Base-by-base conservation (phyloP, 2,113 vertebrate genomes). In the Limnothrissa miodon region DNA sequence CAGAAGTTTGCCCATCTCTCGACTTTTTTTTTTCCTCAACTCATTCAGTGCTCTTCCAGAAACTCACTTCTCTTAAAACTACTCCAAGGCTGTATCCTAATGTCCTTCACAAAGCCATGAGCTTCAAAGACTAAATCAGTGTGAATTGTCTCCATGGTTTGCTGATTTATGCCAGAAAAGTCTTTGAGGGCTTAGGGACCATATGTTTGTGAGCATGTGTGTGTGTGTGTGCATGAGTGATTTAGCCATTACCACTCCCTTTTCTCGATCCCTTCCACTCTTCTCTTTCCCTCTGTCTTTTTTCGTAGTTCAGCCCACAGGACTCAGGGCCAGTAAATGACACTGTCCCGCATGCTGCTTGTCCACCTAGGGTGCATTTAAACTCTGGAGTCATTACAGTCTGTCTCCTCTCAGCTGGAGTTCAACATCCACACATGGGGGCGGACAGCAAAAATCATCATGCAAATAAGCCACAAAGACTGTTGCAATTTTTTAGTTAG, bases 341-440 rank as follows among this genome's bases (percentile, higher is more conserved):
- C 59, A 53, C 62, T 23, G 33, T 62, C 84, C 79, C 66, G 51
- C 70, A 15, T 46, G 62, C 51, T 70, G 36, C 59, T 6, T 5
- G 17, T 84, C 83, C 87, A 83, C 82, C 85, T 83, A 81, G 70
- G 79, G 79, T 48, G 59, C 80, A 70, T 86, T 88, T 78, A 80
- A 39, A 81, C 33, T 33, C 45, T 19, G 81, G 84, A 84, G 42
- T 85, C 84, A 81, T 78, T 29, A 29, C 66, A 74, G 66, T 36
- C 66, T 36, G 25, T 17, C 25, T 74, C 33, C 66, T 36, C 66
- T 74, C 66, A 19, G 66, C 66, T 74, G 66, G 66, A 74, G 4
- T n/a, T n/a, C 11, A 74, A 5, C 29, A 2, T 74, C 66, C 66
- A 10, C 33, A 15, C 13, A 11, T 13, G 7, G n/a, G n/a, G 8